phyloP scores from a whole-genome alignment of 1,140 invertebrate genomes.

The Saccostrea echinata region DNA sequence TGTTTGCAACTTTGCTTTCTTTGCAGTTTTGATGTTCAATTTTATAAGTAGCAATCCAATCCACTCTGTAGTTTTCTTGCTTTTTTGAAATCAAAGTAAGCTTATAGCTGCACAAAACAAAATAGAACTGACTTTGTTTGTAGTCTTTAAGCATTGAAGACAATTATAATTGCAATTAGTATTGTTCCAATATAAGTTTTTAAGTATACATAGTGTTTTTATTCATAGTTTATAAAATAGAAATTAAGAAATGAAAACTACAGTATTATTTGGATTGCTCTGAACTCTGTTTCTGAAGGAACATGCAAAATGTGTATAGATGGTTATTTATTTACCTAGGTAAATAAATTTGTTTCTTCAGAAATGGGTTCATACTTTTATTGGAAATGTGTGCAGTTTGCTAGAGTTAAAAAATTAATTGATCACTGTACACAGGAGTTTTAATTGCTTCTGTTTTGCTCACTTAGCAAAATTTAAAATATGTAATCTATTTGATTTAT shows the following conservation, averaged over 20 bases:
- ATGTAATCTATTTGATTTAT: neutral
- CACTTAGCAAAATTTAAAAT: neutral
- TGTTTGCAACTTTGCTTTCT: conserved; percentile 43
- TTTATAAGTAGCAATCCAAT: neutral
- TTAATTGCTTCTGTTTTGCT: neutral
- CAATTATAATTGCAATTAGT: neutral
- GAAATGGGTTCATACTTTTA: neutral
- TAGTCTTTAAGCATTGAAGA: neutral
- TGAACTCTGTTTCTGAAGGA: neutral
- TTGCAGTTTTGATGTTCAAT: conserved; percentile 9
- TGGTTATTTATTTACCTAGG: too few relatives aligned
- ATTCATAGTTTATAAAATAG: neutral
- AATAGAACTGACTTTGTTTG: neutral
- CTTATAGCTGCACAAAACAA: neutral
- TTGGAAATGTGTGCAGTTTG: neutral
- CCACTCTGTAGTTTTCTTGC: neutral
- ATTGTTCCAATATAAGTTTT: too few relatives aligned
- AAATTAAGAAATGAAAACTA: neutral
- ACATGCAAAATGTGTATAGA: neutral
- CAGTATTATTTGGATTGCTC: neutral
- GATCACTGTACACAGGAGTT: neutral
- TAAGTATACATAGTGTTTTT: too few relatives aligned
- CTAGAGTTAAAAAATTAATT: neutral
- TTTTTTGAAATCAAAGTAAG: neutral
- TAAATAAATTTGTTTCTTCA: neutral